These are phyloP conservation scores for Andricus quercusramuli DNA, from an alignment of 2,888 invertebrate species.

Conservation along the genomic window DNA sequence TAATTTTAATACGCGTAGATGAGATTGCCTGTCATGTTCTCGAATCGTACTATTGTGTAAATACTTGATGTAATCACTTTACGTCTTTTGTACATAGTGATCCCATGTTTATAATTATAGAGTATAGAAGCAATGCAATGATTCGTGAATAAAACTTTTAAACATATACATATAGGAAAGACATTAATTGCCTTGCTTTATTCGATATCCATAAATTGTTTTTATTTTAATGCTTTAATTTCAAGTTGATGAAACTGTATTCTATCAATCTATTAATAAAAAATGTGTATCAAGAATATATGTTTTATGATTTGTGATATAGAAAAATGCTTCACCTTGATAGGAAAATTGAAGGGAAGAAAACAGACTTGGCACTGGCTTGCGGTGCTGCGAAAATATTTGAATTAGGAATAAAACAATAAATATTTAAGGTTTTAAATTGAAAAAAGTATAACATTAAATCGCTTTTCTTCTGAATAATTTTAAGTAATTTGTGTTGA, in stretches of 20 bases:
- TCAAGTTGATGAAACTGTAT: conserved; percentile 12
- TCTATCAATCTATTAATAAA: conserved; percentile 4
- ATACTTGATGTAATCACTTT: conserved; percentile 34
- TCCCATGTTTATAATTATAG: conserved; percentile 34
- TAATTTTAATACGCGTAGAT: conserved; percentile 15
- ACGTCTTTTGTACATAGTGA: conserved; percentile 39
- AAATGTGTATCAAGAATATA: neutral
- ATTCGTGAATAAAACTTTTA: conserved; percentile 22
- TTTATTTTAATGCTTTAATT: conserved; percentile 22
- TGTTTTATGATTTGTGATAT: neutral
- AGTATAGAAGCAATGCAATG: conserved; percentile 16
- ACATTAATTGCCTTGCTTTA: conserved; percentile 5
- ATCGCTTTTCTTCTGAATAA: too few relatives aligned
- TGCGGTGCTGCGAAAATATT: too few relatives aligned
- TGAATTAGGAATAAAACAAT: too few relatives aligned
- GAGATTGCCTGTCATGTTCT: conserved; percentile 10
- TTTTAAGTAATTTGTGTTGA: too few relatives aligned
- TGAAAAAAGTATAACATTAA: too few relatives aligned
- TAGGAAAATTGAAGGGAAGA: neutral
- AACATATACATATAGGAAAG: conserved; percentile 5
- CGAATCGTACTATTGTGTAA: conserved; percentile 21
- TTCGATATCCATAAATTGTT: conserved; percentile 12
- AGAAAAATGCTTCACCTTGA: neutral
- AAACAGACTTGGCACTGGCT: too few relatives aligned
- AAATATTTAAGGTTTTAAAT: too few relatives aligned